Evolutionary conservation across 2,113 vertebrate species (phyloP).

Genomic region (Anarrhichthys ocellatus): DNA sequence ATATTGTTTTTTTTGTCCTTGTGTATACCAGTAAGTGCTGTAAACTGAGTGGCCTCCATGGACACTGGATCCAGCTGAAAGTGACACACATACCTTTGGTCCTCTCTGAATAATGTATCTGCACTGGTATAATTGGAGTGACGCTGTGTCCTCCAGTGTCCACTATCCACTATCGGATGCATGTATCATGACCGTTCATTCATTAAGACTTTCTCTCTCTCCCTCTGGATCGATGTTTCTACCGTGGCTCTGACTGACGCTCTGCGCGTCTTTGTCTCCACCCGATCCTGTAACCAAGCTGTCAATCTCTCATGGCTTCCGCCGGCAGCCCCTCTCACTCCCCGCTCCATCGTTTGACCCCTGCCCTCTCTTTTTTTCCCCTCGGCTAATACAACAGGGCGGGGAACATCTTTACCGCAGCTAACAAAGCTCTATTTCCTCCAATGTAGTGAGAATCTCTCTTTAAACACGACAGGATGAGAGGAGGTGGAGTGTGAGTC

Average conservation of each 20-base stretch:
- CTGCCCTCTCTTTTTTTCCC: not conserved
- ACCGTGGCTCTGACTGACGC: conserved; percentile 22
- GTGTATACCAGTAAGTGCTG: conserved; percentile 33
- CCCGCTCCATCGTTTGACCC: conserved; percentile 20
- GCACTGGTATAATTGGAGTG: conserved; percentile 79
- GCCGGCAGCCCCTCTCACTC: conserved; percentile 5
- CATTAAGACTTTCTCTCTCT: conserved; percentile 57
- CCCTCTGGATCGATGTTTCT: conserved; percentile 15
- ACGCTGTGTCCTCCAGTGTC: conserved; percentile 85
- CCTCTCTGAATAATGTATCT: conserved; percentile 92
- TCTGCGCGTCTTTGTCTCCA: conserved; percentile 22
- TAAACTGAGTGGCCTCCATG: conserved; percentile 51
- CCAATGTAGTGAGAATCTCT: not conserved
- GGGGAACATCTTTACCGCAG: not conserved
- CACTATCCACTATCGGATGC: conserved; percentile 76
- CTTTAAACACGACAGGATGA: conserved; percentile 15
- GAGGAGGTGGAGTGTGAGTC: conserved; percentile 4
- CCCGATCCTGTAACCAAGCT: conserved; percentile 32
- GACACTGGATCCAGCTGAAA: conserved; percentile 76
- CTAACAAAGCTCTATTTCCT: not conserved
- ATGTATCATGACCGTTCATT: conserved; percentile 85
- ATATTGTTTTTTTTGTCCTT: not conserved
- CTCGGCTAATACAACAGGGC: not conserved
- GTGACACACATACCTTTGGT: conserved; percentile 72
- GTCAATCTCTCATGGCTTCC: not conserved